phyloP scores from a whole-genome alignment of 2,113 vertebrate species.

The Microtus richardsoni region DNA sequence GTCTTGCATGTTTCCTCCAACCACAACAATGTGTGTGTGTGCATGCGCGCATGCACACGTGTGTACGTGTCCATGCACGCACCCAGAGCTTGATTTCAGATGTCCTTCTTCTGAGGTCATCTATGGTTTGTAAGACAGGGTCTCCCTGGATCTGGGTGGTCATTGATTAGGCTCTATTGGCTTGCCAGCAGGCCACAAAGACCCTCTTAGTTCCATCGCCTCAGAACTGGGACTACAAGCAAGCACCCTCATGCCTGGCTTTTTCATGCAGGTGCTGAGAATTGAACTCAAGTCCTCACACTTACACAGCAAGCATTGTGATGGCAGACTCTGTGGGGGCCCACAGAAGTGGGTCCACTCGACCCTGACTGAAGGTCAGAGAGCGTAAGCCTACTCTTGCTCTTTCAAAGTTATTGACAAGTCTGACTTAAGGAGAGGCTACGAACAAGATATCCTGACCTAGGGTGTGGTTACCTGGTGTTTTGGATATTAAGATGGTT shows the following conservation, averaged over 20 bases:
- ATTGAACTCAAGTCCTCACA: background rate
- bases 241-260: background rate
- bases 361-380: too few relatives aligned
- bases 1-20: background rate
- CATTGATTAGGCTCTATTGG: background rate
- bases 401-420: too few relatives aligned
- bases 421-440: too few relatives aligned
- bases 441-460: too few relatives aligned
- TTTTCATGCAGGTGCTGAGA: background rate
- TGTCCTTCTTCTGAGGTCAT: background rate
- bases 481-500: too few relatives aligned
- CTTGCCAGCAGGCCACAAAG: background rate
- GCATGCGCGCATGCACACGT: background rate
- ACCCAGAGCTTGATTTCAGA: background rate
- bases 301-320: too few relatives aligned
- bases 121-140: background rate
- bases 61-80: background rate
- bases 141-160: background rate
- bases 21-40: too few relatives aligned
- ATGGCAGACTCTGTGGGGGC: background rate
- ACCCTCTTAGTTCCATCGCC: background rate
- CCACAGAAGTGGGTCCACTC: too few relatives aligned
- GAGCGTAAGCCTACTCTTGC: too few relatives aligned
- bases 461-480: too few relatives aligned
- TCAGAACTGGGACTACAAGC: background rate